phyloP scores from a whole-genome alignment of 2,797 vertebrate genomes.

The Geotrypetes seraphini region DNA sequence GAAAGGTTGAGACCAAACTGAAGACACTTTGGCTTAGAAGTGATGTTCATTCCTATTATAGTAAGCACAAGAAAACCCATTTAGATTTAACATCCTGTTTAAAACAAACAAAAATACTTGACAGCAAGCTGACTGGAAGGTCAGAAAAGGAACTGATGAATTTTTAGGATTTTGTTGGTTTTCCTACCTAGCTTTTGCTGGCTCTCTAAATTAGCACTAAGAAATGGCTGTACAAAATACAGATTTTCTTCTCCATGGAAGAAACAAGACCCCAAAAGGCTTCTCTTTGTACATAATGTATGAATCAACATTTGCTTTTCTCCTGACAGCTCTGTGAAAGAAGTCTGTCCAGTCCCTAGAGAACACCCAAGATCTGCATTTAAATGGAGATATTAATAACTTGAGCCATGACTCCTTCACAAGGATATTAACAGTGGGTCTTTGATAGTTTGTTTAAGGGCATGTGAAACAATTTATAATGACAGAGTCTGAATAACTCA shows the following conservation, averaged over 20 bases:
- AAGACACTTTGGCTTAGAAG: too few species aligned
- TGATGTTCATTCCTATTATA: too few species aligned
- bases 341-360: constrained; percentile 22
- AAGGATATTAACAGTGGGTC: constrained; percentile 23
- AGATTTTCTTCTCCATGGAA: neutral
- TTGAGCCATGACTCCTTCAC: constrained; percentile 20
- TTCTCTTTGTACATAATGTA: constrained; percentile 14
- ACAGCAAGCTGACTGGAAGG: too few species aligned
- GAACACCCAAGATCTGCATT: constrained; percentile 39
- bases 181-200: too few species aligned
- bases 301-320: constrained; percentile 25
- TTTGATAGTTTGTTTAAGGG: constrained; percentile 26
- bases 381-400: constrained; percentile 46
- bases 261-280: neutral
- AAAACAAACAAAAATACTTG: too few species aligned
- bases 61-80: too few species aligned
- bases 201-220: too few species aligned
- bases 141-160: too few species aligned
- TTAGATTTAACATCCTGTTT: too few species aligned
- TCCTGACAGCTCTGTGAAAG: constrained; percentile 8
- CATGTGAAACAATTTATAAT: constrained; percentile 27
- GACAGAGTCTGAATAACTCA: constrained; percentile 16
- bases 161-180: too few species aligned
- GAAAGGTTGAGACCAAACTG: too few species aligned
- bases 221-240: constrained; percentile 1